Evolutionary conservation across 2,888 invertebrate genomes (phyloP).

Genomic region (Caenorhabditis auriculariae): DNA sequence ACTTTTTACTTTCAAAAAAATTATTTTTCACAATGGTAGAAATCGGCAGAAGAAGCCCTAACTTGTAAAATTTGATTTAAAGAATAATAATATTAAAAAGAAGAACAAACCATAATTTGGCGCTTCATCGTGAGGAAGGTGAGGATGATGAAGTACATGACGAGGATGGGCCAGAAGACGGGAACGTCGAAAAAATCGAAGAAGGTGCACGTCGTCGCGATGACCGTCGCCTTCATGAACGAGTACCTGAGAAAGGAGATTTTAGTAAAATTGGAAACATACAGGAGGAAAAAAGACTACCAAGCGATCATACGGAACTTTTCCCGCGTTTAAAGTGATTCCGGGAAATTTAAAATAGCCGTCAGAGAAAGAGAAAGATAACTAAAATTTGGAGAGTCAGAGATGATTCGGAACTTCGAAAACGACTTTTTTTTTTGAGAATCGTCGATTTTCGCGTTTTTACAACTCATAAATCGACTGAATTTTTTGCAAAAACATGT

Average conservation of each 20-base stretch:
- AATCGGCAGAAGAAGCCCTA: too few relatives aligned
- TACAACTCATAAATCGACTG: too few relatives aligned
- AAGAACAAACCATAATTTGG: constrained; percentile 85
- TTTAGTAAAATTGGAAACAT: background rate
- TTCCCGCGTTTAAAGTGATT: too few relatives aligned
- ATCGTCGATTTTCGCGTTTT: background rate
- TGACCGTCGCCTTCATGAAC: constrained; percentile 86
- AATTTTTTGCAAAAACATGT: too few relatives aligned
- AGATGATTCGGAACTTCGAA: background rate
- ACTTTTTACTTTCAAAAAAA: too few relatives aligned
- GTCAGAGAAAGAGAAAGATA: too few relatives aligned
- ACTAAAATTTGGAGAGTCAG: too few relatives aligned
- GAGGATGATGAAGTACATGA: constrained; percentile 98
- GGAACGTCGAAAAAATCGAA: constrained; percentile 95
- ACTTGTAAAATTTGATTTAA: too few relatives aligned
- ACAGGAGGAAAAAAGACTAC: background rate
- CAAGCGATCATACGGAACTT: background rate
- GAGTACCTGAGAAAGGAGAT: constrained; percentile 73
- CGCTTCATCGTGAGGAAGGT: constrained; percentile 99
- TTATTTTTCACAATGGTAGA: too few relatives aligned
- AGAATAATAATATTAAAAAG: background rate
- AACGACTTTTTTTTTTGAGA: background rate
- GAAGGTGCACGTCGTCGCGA: constrained; percentile 88
- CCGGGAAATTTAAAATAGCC: too few relatives aligned
- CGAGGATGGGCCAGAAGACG: constrained; percentile 99